These are phyloP conservation scores for Diplolepis rosae DNA, from an alignment of 2,888 invertebrate genomes.

Conservation along the genomic window DNA sequence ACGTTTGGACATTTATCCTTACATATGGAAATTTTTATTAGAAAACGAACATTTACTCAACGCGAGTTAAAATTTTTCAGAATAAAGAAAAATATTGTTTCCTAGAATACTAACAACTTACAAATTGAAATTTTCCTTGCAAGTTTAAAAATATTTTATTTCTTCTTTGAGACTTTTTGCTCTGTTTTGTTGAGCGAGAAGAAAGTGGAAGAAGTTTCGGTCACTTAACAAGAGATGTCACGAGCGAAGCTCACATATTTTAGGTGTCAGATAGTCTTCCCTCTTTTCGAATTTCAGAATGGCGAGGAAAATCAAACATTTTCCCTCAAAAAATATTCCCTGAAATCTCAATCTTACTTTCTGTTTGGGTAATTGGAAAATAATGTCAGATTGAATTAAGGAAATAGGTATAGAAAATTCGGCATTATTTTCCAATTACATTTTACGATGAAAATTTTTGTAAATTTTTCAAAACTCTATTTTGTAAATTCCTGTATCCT, in stretches of 20 bases:
- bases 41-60: background rate
- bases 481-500: no score
- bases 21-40: background rate
- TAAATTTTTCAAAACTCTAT: no score
- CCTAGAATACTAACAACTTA: background rate
- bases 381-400: no score
- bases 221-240: conserved; percentile 60
- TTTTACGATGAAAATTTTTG: no score
- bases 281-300: conserved; percentile 8
- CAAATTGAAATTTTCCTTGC: no score
- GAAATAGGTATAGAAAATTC: no score
- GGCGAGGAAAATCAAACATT: background rate
- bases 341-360: background rate
- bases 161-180: background rate
- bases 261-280: background rate
- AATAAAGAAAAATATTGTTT: background rate
- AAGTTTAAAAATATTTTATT: background rate
- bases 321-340: background rate
- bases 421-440: no score
- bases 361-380: no score
- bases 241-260: conserved; percentile 44
- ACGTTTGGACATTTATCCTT: background rate
- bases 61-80: background rate
- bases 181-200: conserved; percentile 64
- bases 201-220: conserved; percentile 51